Base-by-base conservation (phyloP, 1,140 invertebrate species). In the Drosophila guanche region DNA sequence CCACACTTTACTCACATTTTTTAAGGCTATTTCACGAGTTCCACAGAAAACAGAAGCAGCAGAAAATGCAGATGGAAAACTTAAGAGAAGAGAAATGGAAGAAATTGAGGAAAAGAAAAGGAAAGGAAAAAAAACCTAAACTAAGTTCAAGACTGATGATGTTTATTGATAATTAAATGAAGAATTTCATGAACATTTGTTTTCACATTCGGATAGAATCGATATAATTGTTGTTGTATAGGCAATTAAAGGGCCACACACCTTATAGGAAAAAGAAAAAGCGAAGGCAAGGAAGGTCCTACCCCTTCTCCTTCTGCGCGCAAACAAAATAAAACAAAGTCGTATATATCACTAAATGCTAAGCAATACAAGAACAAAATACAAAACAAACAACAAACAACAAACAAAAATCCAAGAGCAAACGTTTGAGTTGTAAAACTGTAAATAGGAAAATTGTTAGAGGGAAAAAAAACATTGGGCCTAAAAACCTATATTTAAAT, bases 81-180 rank as follows among this genome's bases (percentile, higher is more conserved):
- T 29, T 29, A 37, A 12, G 5, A 25, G 41, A 75, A 50, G 2
- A 60, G 33, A 46, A 59, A 47, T 27, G 47, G 4, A 57, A 42
- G 16, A 42, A 48, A 57, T 27, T 29, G 50, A 33, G 22, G 25
- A 60, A 61, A 37, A 14, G 25, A 27, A 75, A 50, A 5, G 59
- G 29, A 50, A 58, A 40, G 22, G n/a, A n/a, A n/a, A 23, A 60
- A 67, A 83, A 83, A 74, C 47, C 61, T 90, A 88, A 78, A 80
- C 65, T 90, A 90, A 90, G 88, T 90, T 90, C 73, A 90, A 90
- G 88, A 90, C 88, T 90, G 88, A 90, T 88, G 88, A 88, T 74
- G 88, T 88, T 90, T 88, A 80, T 90, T 80, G 71, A 88, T 77
- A 90, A 88, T 84, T 89, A 90, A 60, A 69, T 77, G 80, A 47